Evolutionary conservation across 2,113 vertebrate genomes (phyloP).

Genomic region (Alethe diademata): DNA sequence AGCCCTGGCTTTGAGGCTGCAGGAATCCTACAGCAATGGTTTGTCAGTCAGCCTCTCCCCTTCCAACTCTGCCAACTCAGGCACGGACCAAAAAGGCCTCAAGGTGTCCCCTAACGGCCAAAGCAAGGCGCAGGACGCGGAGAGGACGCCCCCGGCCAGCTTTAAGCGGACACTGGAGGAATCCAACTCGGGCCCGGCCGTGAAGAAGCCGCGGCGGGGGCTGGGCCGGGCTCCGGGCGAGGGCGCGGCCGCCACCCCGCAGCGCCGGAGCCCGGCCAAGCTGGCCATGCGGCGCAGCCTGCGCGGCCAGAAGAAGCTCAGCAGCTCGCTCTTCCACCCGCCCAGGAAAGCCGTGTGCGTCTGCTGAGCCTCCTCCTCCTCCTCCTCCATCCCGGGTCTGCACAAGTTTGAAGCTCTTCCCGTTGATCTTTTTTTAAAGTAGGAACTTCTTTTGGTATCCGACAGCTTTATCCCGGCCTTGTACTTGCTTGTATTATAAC

Average conservation of each 20-base stretch:
- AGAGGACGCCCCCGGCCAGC: conserved; percentile 66
- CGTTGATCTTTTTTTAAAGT: conserved; percentile 25
- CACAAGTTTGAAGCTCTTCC: not conserved
- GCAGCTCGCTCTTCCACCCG: conserved; percentile 74
- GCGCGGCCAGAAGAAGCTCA: conserved; percentile 79
- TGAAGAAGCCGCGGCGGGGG: conserved; percentile 75
- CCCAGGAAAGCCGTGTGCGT: conserved; percentile 80
- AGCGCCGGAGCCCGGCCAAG: conserved; percentile 43
- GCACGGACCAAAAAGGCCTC: conserved; percentile 70
- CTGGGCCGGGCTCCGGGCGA: conserved; percentile 25
- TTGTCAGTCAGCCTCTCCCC: conserved; percentile 64
- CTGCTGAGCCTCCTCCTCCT: conserved; percentile 59
- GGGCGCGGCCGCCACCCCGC: not conserved
- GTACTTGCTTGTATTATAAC: conserved; percentile 78
- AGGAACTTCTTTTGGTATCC: conserved; percentile 64
- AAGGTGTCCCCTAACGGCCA: conserved; percentile 60
- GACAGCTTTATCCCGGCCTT: conserved; percentile 70
- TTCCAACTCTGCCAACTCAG: conserved; percentile 65
- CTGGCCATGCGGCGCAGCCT: conserved; percentile 79
- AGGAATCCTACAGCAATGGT: conserved; percentile 66
- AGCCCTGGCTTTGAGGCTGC: conserved; percentile 65
- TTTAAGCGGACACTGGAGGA: conserved; percentile 82
- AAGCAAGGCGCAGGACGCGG: conserved; percentile 71
- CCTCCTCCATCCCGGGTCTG: not conserved
- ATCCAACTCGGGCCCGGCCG: conserved; percentile 72